Evolutionary conservation across 2,888 invertebrate genomes (phyloP), one percentile per base, ranked within the genome.

Genomic region (Eurytoma adleriae): DNA sequence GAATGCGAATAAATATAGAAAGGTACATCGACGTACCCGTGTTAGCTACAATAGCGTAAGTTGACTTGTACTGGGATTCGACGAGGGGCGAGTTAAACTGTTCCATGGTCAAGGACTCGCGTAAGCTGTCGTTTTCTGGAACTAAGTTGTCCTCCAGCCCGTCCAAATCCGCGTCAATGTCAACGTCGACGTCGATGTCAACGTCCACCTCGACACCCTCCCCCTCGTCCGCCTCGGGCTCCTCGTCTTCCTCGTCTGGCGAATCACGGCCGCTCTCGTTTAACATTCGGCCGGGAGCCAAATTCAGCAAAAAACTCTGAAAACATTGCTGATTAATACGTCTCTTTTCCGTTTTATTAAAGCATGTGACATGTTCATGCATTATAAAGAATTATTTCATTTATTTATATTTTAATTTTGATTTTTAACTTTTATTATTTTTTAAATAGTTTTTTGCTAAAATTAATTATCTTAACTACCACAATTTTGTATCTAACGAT

Each of bases 221-320:
- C 14, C 24, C 68, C 18, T 50, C 16, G 30, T 74, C 66, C 7
- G 14, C 16, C 30, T 64, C 64, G 10, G 57, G 72, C 13, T 81
- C 77, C 81, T 90, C 90, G 76, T 90, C 90, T 20, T 88, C 88
- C 71, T 84, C 85, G 79, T 89, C 89, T 74, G 89, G 89, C 13
- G 89, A 87, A 50, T 86, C 87, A 62, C 86, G 90, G 82, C 86
- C 86, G 79, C 86, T 85, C 73, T 85, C 86, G 83, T 86, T 86
- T 77, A 90, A 81, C 89, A 89, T 89, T 84, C 92, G 91, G 83
- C 91, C 91, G 40, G 93, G 93, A 16, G 93, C 92, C 81, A 93
- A 91, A 88, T 93, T 93, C 91, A 93, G 91, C 82, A 93, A 90
- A 30, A 93, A 90, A 83, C 93, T 93, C 93, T 93, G 88, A 56